Conservation (phyloP, 2,797 vertebrate species). For the Phoebastria nigripes region DNA sequence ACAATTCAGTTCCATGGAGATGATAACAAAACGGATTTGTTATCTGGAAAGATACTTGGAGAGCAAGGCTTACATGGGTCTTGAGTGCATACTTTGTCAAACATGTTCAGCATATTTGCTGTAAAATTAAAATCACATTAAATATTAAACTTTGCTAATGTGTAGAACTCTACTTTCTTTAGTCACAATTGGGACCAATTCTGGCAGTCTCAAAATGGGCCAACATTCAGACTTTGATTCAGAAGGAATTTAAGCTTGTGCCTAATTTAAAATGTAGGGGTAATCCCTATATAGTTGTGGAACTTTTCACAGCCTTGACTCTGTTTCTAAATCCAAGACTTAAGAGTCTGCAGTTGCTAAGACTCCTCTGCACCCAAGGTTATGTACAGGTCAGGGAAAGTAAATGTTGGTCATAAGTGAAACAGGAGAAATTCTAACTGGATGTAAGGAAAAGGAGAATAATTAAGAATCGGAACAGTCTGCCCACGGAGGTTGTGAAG, state of each 20-base stretch:
- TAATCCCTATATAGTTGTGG: background rate
- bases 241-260: background rate
- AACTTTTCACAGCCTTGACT: background rate
- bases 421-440: background rate
- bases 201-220: background rate
- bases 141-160: background rate
- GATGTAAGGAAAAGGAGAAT: background rate
- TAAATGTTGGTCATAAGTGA: accelerated
- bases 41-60: background rate
- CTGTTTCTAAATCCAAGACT: background rate
- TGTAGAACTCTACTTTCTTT: background rate
- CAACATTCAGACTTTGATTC: background rate
- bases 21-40: background rate
- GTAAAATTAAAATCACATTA: background rate
- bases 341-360: background rate
- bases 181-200: background rate
- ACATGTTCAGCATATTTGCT: background rate
- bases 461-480: background rate
- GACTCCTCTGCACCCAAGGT: background rate
- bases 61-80: background rate
- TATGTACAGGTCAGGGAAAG: background rate
- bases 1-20: background rate
- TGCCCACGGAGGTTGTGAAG: background rate
- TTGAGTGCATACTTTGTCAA: background rate
- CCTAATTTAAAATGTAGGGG: background rate